These are phyloP conservation scores for Brachyrhaphis roseni DNA, from an alignment of 2,797 vertebrate genomes.

Conservation along the genomic window DNA sequence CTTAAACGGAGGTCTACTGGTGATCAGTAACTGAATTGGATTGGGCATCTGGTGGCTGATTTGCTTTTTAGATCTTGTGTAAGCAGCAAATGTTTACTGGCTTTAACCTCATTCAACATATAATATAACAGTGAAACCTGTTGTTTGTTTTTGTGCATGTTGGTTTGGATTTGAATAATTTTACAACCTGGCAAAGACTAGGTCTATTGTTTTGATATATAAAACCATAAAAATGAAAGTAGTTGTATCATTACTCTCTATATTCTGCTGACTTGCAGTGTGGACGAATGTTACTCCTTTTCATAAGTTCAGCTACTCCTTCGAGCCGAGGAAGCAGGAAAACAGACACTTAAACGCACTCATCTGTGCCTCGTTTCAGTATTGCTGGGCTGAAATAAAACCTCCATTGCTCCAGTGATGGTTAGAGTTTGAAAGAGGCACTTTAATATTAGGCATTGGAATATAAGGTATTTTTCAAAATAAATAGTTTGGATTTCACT, in stretches of 20 bases:
- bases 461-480: constrained; percentile 45
- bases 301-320: neutral
- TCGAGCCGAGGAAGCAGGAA: neutral
- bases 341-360: neutral
- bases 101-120: constrained; percentile 1
- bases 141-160: neutral
- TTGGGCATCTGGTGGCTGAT: neutral
- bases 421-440: neutral
- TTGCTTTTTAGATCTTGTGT: neutral
- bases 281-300: neutral
- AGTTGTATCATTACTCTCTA: neutral
- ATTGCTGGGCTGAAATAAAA: neutral
- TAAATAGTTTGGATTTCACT: constrained; percentile 52
- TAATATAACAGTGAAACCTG: neutral
- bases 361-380: neutral
- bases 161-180: constrained; percentile 1
- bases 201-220: neutral
- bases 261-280: neutral
- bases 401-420: neutral
- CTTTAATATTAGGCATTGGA: neutral
- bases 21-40: neutral
- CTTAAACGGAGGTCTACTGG: neutral
- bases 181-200: neutral
- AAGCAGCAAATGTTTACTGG: neutral
- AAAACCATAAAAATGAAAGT: neutral